A percentile compares a stretch with the other conserved stretches of the same genome.
Conservation (phyloP, 2,888 invertebrate genomes). For the Sisyra terminalis region DNA sequence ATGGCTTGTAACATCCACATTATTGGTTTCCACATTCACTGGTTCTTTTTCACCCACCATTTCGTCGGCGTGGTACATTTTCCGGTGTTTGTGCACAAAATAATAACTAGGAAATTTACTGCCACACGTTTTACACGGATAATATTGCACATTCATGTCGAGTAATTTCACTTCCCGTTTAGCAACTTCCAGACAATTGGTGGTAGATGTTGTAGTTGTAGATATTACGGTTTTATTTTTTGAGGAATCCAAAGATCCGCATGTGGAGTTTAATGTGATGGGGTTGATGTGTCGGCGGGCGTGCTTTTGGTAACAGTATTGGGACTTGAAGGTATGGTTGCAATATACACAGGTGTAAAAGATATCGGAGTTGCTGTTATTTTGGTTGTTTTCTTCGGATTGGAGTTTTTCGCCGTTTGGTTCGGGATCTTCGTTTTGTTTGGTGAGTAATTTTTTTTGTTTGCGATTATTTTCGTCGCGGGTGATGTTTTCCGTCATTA, state of each 20-base stretch:
- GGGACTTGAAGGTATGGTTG: slow-evolving; percentile 65
- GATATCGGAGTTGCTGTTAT: slow-evolving; percentile 7
- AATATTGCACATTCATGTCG: slow-evolving; percentile 74
- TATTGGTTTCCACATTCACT: slow-evolving; percentile 19
- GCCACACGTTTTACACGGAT: slow-evolving; percentile 85
- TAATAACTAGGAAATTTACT: slow-evolving; percentile 87
- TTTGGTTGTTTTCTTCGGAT: slow-evolving; percentile 10
- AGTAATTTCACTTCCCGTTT: slow-evolving; percentile 44
- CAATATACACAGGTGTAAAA: slow-evolving; percentile 56
- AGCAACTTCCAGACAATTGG: slow-evolving; percentile 11
- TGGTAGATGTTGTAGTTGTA: slow-evolving; percentile 16
- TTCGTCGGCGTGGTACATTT: slow-evolving; percentile 64
- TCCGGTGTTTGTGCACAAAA: slow-evolving; percentile 83
- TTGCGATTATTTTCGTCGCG: slow-evolving; percentile 23
- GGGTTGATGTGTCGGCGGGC: slow-evolving; percentile 50
- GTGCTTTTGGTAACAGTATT: slow-evolving; percentile 74
- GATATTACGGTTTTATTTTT: background rate
- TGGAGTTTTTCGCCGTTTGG: slow-evolving; percentile 13
- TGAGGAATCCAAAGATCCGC: background rate
- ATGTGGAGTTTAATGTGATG: slow-evolving; percentile 27
- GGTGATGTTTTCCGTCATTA: slow-evolving; percentile 26
- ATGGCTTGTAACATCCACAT: slow-evolving; percentile 10
- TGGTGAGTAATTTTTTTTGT: slow-evolving; percentile 17
- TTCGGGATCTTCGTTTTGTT: background rate
- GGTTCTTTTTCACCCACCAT: slow-evolving; percentile 23